Evolutionary conservation across 2,797 vertebrate genomes (phyloP).

Genomic region (Prionace glauca): DNA sequence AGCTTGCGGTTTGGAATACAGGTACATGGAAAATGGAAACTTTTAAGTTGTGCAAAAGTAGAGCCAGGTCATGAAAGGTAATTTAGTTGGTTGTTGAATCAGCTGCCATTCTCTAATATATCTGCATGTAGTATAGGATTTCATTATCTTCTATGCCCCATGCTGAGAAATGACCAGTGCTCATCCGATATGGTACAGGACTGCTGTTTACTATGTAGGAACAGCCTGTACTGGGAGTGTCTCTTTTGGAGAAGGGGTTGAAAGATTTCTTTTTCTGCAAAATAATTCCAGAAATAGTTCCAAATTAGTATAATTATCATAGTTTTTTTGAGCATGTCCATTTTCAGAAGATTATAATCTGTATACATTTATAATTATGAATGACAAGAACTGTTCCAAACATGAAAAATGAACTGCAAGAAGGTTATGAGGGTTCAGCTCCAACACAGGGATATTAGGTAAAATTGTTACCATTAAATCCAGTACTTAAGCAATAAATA

Average conservation of each 20-base stretch:
- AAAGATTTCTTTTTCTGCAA: constrained; percentile 13
- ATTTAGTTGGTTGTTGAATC: background rate
- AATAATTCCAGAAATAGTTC: background rate
- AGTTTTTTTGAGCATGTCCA: background rate
- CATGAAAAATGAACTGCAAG: background rate
- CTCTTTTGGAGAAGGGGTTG: background rate
- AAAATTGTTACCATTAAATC: background rate
- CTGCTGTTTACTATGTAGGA: background rate
- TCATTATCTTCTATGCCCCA: constrained; percentile 23
- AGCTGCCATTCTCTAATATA: background rate
- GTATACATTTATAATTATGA: background rate
- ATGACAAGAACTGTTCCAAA: background rate
- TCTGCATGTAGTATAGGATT: background rate
- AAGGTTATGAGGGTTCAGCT: background rate
- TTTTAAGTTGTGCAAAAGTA: background rate
- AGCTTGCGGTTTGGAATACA: background rate
- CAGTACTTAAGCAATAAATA: background rate
- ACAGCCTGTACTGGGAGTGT: background rate
- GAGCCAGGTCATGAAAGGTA: background rate
- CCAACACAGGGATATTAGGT: background rate
- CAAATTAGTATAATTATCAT: background rate
- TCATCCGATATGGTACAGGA: background rate
- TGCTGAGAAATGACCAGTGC: constrained; percentile 19
- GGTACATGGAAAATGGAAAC: background rate
- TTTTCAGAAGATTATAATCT: too few species aligned